Evolutionary conservation across 1,140 invertebrate genomes (phyloP), one percentile per base, ranked within the genome.

Genomic region (Drosophila nigrodunni): DNA sequence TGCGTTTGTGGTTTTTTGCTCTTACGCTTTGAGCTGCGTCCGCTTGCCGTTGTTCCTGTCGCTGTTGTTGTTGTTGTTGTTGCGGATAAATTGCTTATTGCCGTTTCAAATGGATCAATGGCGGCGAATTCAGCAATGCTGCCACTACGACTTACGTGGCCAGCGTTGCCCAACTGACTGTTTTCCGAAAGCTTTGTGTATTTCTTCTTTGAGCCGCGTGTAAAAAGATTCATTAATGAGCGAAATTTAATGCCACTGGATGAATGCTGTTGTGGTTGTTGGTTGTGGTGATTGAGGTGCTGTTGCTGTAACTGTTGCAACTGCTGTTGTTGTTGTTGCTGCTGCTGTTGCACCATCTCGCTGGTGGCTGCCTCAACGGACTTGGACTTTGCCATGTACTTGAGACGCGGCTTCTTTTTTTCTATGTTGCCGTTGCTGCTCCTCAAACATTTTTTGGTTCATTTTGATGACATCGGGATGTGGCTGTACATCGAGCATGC

Each of bases 381-480:
- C 18, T 83, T 83, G 7, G 80, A 82, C 64, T 88, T 88, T 49
- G 59, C 59, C n/a, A 85, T 80, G 46, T 78, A 76, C 15, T 77
- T 69, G 34, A 73, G 77, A 2, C 66, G 73, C n/a, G 65, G 73
- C 49, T 80, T 80, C 11, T 76, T 50, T 59, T 59, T 77, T 77
- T 59, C 44, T 77, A 25, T 87, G 68, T 62, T 69, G 71, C 7
- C 80, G 86, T 47, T 83, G 77, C 60, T 86, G 64, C 25, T 86
- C 58, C 34, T 62, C 76, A 6, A 76, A 68, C 68, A 90, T 34
- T 13, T 67, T 44, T 39, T 86, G 41, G 35, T 92, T 87, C 90
- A 91, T 90, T 58, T 91, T 78, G 8, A 92, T 87, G 11, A 92
- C 91, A 60, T 91, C 89, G 47, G 91, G 86, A 66, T 92, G 82